Conservation (phyloP, 2,888 invertebrate genomes). For the Theodoxus fluviatilis region DNA sequence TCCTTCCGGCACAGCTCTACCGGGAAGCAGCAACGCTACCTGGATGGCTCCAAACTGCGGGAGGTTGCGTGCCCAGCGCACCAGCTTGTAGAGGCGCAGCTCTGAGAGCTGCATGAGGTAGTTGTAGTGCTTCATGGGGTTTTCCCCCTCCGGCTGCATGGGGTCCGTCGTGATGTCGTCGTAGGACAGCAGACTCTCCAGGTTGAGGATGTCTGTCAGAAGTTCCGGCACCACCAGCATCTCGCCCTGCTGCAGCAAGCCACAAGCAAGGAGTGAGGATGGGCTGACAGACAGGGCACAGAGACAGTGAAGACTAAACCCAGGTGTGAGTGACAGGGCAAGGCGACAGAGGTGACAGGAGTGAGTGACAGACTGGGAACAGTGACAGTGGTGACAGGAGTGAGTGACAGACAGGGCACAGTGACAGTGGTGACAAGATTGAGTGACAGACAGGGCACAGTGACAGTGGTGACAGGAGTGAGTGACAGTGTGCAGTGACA, state of each 20-base stretch:
- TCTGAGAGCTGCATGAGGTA: slow-evolving; percentile 74
- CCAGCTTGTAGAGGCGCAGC: slow-evolving; percentile 93
- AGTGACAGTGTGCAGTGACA: no score
- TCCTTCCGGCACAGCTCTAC: no score
- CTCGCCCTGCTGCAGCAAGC: background rate
- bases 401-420: no score
- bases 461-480: no score
- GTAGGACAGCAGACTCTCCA: slow-evolving; percentile 59
- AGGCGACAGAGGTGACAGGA: no score
- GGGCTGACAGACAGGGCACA: slow-evolving; percentile 12
- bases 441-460: no score
- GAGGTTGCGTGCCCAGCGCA: slow-evolving; percentile 97
- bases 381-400: no score
- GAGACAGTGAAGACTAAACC: no score
- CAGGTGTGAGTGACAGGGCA: no score
- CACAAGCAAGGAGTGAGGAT: slow-evolving; percentile 17
- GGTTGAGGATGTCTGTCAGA: slow-evolving; percentile 59
- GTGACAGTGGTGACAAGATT: no score
- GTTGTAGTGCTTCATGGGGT: slow-evolving; percentile 45
- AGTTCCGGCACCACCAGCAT: slow-evolving; percentile 44
- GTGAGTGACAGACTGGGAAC: no score
- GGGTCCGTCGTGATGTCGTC: slow-evolving; percentile 51
- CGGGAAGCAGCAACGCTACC: no score
- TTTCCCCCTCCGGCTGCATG: slow-evolving; percentile 41
- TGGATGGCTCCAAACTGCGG: slow-evolving; percentile 95